These are phyloP conservation scores for Clanis bilineata DNA, from an alignment of 2,888 invertebrate species.

Conservation along the genomic window DNA sequence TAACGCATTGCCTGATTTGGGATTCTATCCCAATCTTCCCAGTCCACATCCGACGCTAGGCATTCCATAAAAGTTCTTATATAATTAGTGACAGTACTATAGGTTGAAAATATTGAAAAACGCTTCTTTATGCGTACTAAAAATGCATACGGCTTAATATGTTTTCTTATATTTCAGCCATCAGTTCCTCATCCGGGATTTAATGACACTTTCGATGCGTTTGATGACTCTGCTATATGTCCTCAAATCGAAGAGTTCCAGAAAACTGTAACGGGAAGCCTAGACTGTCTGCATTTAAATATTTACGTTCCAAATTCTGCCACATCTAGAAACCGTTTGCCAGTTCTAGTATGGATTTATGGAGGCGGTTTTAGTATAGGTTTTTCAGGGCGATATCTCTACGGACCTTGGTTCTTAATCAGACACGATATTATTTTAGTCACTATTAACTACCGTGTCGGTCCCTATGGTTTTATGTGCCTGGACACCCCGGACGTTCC, in stretches of 20 bases:
- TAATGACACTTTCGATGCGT: constrained; percentile 48
- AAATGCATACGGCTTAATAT: not conserved
- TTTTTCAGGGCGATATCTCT: constrained; percentile 35
- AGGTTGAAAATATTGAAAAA: no score
- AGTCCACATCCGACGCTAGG: no score
- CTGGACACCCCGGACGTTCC: constrained; percentile 48
- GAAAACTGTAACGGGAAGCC: constrained; percentile 35
- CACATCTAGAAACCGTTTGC: constrained; percentile 39
- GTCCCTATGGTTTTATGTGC: constrained; percentile 63
- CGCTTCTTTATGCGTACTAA: no score
- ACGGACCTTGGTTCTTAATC: constrained; percentile 51
- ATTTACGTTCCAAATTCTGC: constrained; percentile 51
- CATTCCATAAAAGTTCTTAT: no score
- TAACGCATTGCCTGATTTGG: no score
- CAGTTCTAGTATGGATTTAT: constrained; percentile 55
- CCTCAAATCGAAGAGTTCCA: constrained; percentile 49
- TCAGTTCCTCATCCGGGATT: constrained; percentile 46
- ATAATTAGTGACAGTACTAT: no score
- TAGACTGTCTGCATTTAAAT: constrained; percentile 56
- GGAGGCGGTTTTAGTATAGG: constrained; percentile 50
- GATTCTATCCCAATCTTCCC: no score
- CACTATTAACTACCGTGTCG: constrained; percentile 57
- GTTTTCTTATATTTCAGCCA: constrained; percentile 36
- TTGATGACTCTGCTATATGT: constrained; percentile 51
- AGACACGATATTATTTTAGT: constrained; percentile 54